phyloP scores from a whole-genome alignment of 2,113 vertebrate species.

The Colaptes auratus region DNA sequence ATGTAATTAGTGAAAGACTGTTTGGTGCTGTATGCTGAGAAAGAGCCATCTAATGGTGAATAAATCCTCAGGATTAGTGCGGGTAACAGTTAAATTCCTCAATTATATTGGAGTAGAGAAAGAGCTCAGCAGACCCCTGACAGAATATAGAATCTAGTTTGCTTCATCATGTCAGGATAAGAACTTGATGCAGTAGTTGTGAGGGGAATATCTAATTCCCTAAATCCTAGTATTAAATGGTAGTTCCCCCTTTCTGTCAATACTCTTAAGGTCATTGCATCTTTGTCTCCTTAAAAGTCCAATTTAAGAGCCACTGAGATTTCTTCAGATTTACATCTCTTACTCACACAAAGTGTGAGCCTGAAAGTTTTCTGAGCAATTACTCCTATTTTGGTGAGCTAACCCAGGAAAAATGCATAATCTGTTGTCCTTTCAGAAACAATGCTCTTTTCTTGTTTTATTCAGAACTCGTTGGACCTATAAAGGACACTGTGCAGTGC shows the following conservation, averaged over 20 bases:
- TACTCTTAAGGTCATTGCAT: conserved; percentile 16
- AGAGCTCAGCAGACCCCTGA: neutral
- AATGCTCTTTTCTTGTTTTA: conserved; percentile 58
- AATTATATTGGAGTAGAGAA: neutral
- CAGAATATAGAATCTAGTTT: neutral
- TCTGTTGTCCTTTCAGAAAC: conserved; percentile 33
- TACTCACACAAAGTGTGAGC: neutral
- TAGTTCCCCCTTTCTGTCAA: conserved; percentile 5
- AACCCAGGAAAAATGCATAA: neutral
- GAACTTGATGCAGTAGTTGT: neutral
- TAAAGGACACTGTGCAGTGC: conserved; percentile 36
- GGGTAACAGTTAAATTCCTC: neutral
- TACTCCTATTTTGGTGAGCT: neutral
- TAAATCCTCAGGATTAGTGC: neutral
- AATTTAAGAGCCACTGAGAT: neutral
- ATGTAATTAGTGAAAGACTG: neutral
- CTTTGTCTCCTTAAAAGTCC: neutral
- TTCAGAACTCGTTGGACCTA: conserved; percentile 57
- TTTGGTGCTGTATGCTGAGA: neutral
- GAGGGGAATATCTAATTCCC: neutral
- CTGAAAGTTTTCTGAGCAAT: neutral
- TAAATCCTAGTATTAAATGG: neutral
- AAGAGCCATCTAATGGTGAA: neutral
- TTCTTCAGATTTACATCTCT: neutral
- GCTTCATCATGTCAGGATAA: neutral